Percentiles rank a stretch among this genome's conserved stretches.
These are phyloP conservation scores for Rhabdomys pumilio DNA, from an alignment of 2,797 vertebrate genomes.

Conservation along the genomic window DNA sequence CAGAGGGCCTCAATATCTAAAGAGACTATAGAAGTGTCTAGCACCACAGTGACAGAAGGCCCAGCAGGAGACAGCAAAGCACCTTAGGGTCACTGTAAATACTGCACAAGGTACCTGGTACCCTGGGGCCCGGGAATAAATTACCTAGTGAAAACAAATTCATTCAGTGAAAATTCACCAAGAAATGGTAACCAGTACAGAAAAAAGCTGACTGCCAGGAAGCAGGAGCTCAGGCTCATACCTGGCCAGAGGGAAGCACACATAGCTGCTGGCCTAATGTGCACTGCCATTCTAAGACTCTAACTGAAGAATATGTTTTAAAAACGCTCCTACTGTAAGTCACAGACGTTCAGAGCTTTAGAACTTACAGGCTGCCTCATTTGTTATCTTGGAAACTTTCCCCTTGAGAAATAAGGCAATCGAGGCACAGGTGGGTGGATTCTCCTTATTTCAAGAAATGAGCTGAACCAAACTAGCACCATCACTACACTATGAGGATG, in stretches of 20 bases:
- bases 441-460: neutral
- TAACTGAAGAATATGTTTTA: neutral
- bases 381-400: neutral
- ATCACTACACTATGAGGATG: neutral
- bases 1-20: neutral
- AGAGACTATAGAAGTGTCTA: neutral
- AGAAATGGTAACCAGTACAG: neutral
- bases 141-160: neutral
- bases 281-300: neutral
- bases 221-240: neutral
- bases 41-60: neutral
- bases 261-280: neutral
- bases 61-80: neutral
- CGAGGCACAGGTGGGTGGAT: neutral
- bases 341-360: neutral
- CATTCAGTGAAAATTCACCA: neutral
- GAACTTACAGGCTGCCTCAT: neutral
- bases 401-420: neutral
- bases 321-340: neutral
- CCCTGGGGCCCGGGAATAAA: neutral
- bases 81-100: neutral
- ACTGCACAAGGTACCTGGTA: neutral
- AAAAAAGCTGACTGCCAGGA: neutral
- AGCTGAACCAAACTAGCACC: neutral
- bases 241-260: neutral